These are phyloP conservation scores for Rhyacophila brunnea DNA, from an alignment of 1,140 invertebrate species.

Conservation along the genomic window DNA sequence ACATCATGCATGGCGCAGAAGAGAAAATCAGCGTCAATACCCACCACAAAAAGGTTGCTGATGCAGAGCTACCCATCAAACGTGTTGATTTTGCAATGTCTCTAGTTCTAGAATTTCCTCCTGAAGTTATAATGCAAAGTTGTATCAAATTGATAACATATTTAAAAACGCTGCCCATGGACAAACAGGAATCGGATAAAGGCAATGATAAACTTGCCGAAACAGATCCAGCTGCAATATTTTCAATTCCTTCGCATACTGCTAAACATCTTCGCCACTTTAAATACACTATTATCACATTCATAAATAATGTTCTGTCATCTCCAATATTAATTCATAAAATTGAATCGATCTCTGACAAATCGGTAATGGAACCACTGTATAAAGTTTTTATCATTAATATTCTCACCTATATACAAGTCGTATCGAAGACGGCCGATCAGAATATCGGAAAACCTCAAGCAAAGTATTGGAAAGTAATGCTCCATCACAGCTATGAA, in stretches of 20 bases:
- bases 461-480: conserved; percentile 77
- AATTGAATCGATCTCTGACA: conserved; percentile 51
- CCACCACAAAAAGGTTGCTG: conserved; percentile 41
- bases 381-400: conserved; percentile 70
- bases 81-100: conserved; percentile 70
- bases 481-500: conserved; percentile 75
- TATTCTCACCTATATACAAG: conserved; percentile 66
- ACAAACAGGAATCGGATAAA: conserved; percentile 49
- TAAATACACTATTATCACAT: conserved; percentile 73
- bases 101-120: conserved; percentile 65
- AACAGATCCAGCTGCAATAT: conserved; percentile 57
- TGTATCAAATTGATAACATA: conserved; percentile 68
- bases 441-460: conserved; percentile 53
- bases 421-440: conserved; percentile 59
- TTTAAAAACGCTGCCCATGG: conserved; percentile 63
- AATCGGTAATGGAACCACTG: conserved; percentile 55
- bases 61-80: conserved; percentile 49
- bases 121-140: conserved; percentile 61
- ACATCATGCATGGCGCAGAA: conserved; percentile 57
- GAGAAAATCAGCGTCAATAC: conserved; percentile 44
- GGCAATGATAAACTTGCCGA: conserved; percentile 41
- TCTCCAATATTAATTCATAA: conserved; percentile 67
- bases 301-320: conserved; percentile 66
- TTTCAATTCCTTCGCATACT: conserved; percentile 64
- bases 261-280: conserved; percentile 78